These are phyloP conservation scores for Raja brachyura DNA, from an alignment of 2,113 vertebrate species.

Conservation along the genomic window DNA sequence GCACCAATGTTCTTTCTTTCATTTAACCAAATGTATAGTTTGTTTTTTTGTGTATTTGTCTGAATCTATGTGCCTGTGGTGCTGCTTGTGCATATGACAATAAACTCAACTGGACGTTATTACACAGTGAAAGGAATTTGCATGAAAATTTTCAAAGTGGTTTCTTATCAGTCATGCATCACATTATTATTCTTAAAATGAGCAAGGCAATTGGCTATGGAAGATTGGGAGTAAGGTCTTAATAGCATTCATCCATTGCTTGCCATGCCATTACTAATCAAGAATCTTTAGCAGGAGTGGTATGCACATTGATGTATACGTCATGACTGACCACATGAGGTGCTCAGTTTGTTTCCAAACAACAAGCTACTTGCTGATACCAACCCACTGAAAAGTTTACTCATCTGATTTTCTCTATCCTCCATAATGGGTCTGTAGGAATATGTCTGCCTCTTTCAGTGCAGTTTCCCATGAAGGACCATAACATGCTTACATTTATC, in stretches of 20 bases:
- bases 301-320: too few species aligned
- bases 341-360: slow-evolving; percentile 11
- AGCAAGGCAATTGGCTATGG: not conserved
- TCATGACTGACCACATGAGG: not conserved
- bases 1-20: too few species aligned
- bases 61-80: too few species aligned
- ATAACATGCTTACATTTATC: not conserved
- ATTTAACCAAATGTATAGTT: too few species aligned
- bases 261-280: not conserved
- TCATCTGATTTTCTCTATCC: not conserved
- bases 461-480: not conserved
- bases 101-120: too few species aligned
- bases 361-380: not conserved
- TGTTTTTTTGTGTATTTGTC: too few species aligned
- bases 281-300: too few species aligned
- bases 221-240: not conserved
- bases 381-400: not conserved
- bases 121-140: not conserved
- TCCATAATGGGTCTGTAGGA: not conserved
- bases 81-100: too few species aligned
- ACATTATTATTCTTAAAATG: not conserved
- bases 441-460: not conserved
- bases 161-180: not conserved
- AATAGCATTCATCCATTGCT: not conserved
- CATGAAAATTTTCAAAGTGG: not conserved